Conservation (phyloP, 64 coral and sea anemone species). For the Stichodactyla mertensii region DNA sequence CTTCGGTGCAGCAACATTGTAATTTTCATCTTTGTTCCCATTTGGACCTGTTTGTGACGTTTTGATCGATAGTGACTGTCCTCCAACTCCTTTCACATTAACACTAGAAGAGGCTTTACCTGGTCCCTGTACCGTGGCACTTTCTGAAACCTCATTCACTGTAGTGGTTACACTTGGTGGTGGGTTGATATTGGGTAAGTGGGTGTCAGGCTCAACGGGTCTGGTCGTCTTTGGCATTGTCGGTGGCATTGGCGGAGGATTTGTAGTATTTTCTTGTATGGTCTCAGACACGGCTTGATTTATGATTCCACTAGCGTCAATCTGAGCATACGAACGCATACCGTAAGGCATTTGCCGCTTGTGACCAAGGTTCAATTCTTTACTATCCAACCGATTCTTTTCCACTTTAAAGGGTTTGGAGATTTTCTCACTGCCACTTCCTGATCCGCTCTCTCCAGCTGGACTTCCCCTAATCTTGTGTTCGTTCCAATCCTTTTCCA, state of each 20-base stretch:
- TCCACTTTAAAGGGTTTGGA: not conserved
- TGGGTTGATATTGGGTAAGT: not conserved
- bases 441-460: not conserved
- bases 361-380: not conserved
- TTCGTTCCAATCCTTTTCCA: not conserved
- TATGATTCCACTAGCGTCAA: not conserved
- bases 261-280: slow-evolving; percentile 6
- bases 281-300: slow-evolving; percentile 3
- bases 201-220: not conserved
- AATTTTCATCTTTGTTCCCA: not conserved
- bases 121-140: not conserved
- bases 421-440: not conserved
- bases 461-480: not conserved
- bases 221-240: not conserved
- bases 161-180: not conserved
- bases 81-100: not conserved
- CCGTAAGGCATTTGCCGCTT: slow-evolving; percentile 1
- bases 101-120: not conserved
- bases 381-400: not conserved
- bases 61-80: not conserved
- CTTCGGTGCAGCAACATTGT: not conserved
- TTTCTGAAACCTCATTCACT: not conserved
- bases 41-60: not conserved
- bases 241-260: slow-evolving; percentile 20
- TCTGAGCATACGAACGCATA: not conserved